Base-by-base conservation (phyloP, 2,113 vertebrate species). In the Nothobranchius furzeri region DNA sequence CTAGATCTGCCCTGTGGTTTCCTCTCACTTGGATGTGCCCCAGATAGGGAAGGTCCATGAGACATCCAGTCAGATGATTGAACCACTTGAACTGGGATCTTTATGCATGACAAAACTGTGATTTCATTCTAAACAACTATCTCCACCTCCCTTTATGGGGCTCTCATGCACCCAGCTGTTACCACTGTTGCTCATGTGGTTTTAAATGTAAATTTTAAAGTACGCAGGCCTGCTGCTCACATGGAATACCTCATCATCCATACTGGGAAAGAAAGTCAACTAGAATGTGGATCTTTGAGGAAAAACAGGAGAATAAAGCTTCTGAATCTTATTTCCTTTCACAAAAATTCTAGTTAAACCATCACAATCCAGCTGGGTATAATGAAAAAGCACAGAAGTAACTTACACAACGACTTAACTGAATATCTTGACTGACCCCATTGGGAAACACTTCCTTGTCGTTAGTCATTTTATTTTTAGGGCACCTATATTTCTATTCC, bases 41-140 rank as follows among this genome's bases (percentile, higher is more conserved):
- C 35, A 69, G 68, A 58, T 63, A 63, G 52, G 47, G 52, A 61
- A 12, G 36, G 17, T 51, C 46, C 13, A 60, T 10, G 6, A 61
- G 43, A 12, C 17, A 48, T 42, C 25, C 25, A 17, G 53, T 45
- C 40, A 69, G 17, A 59, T 59, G 50, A 68, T 43, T 49, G 30
- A 60, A 53, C 37, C 12, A 53, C 35, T 30, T 70, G 25, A 59
- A 59, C 24, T 59, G 53, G 6, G 12, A 51, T 9, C 2, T 51
- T 54, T 54, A 35, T 58, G 25, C 47, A 30, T 52, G 9, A 59
- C 24, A 12, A n/a, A 4, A 36, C 24, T 48, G 50, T 40, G 11
- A 30, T 51, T 37, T 30, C 13, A 47, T 36, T 11, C 30, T 30
- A 30, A 30, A 30, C 30, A 30, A 30, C 30, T 1, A 30, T 30